A percentile compares a stretch with the other conserved stretches of the same genome.
phyloP scores from a whole-genome alignment of 2,888 invertebrate species.

The Antitype chi region DNA sequence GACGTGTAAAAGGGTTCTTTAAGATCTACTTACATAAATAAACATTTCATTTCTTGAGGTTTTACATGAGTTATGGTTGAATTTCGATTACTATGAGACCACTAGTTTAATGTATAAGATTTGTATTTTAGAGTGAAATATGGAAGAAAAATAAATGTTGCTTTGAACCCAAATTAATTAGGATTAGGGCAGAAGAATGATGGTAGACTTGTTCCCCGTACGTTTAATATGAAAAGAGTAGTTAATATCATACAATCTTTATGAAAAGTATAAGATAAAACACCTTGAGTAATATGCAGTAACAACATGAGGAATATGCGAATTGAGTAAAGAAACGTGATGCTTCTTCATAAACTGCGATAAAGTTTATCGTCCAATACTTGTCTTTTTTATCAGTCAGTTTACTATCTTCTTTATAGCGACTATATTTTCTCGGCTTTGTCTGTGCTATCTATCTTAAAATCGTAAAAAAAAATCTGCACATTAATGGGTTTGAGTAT shows the following conservation, averaged over 20 bases:
- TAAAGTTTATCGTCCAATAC: constrained; percentile 38
- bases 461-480: constrained; percentile 1
- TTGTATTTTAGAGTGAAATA: not conserved
- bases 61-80: too few relatives aligned
- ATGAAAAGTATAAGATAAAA: not conserved
- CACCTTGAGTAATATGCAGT: not conserved
- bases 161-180: not conserved
- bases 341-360: constrained; percentile 18
- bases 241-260: not conserved
- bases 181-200: not conserved
- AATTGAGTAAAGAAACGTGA: constrained; percentile 5
- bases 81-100: too few relatives aligned
- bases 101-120: not conserved
- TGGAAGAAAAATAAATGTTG: not conserved
- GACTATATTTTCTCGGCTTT: not conserved
- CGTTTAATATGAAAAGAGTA: not conserved
- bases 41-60: too few relatives aligned
- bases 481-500: constrained; percentile 13
- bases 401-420: constrained; percentile 26
- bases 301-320: too few relatives aligned
- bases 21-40: too few relatives aligned
- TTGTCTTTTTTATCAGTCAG: constrained; percentile 38
- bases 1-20: too few relatives aligned
- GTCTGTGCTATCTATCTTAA: not conserved
- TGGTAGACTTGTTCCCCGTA: not conserved